Base-by-base conservation (phyloP, 1,140 invertebrate species). In the Brachionus paranguensis region DNA sequence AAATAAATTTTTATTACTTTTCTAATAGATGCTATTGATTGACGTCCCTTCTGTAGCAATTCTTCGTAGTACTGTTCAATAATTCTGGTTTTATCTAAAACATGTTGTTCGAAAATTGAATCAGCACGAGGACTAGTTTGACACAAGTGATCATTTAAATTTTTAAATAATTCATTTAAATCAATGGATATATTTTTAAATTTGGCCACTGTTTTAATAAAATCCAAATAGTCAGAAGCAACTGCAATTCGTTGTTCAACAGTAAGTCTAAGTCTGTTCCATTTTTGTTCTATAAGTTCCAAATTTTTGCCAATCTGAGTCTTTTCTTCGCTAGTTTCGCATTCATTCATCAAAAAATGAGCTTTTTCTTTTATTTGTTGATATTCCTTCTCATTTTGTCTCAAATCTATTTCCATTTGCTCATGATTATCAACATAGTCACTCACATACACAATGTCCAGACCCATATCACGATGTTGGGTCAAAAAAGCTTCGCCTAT, bases 381-480 rank as follows among this genome's bases (percentile, higher is more conserved):
- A 47, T 24, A 70, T 17, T 47, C 29, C 4, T 24, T 20, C 33
- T 60, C 78, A 64, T 81, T 81, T 64, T 68, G 53, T 81, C 20
- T 91, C 78, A 95, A 89, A 88, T 95, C 94, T 86, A 92, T 92
- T 85, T 93, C 91, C 12, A 95, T 88, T 87, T 93, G 92, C 85
- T 93, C 91, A 87, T 95, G 94, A 84, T 93, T 89, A 86, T 93
- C 91, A 53, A 94, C 90, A 87, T 95, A 95, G 87, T 94, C 93
- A 86, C 92, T 92, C 20, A 93, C 92, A 88, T 92, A 91, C 43
- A 91, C 88, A 60, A 93, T 88, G 88, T 92, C 92, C 41, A 91
- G 92, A 37, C 94, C 94, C 92, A 95, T 93, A 85, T 94, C 92
- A 84, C 92, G 91, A 86, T 94, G 93, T 29, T 93, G 92, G 85